Evolutionary conservation across 2,888 invertebrate genomes (phyloP).

Genomic region (Ochropacha duplaris): DNA sequence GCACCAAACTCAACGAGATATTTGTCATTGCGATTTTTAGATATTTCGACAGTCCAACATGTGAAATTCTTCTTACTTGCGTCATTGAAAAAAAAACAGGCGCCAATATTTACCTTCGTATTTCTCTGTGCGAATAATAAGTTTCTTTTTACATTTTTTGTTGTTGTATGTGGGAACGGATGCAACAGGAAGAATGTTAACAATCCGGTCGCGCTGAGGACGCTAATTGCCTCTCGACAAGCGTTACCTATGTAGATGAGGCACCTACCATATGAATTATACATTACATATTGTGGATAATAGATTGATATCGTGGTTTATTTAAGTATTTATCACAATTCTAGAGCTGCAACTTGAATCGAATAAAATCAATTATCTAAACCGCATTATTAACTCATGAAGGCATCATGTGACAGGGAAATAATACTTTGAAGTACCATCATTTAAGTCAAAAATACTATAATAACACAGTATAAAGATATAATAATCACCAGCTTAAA

Average conservation of each 20-base stretch:
- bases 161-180: slow-evolving; percentile 53
- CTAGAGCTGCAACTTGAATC: too few species aligned
- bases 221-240: slow-evolving; percentile 65
- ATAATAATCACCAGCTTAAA: too few species aligned
- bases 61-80: slow-evolving; percentile 40
- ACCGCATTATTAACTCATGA: too few species aligned
- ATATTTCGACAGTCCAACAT: slow-evolving; percentile 25
- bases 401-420: too few species aligned
- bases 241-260: slow-evolving; percentile 45
- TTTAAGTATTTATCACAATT: too few species aligned
- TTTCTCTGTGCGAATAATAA: slow-evolving; percentile 24
- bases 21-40: slow-evolving; percentile 43
- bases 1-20: slow-evolving; percentile 42
- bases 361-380: too few species aligned
- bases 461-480: too few species aligned
- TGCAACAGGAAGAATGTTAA: slow-evolving; percentile 62
- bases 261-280: slow-evolving; percentile 42
- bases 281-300: not conserved
- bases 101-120: slow-evolving; percentile 41
- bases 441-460: too few species aligned
- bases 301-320: too few species aligned
- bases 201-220: slow-evolving; percentile 60
- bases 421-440: too few species aligned
- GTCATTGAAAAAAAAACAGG: slow-evolving; percentile 34
- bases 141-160: slow-evolving; percentile 44